A percentile compares a stretch with the other conserved stretches of the same genome.
Evolutionary conservation across 92 coral and sea anemone species (phyloP).

Genomic region (Diadumene lineata): DNA sequence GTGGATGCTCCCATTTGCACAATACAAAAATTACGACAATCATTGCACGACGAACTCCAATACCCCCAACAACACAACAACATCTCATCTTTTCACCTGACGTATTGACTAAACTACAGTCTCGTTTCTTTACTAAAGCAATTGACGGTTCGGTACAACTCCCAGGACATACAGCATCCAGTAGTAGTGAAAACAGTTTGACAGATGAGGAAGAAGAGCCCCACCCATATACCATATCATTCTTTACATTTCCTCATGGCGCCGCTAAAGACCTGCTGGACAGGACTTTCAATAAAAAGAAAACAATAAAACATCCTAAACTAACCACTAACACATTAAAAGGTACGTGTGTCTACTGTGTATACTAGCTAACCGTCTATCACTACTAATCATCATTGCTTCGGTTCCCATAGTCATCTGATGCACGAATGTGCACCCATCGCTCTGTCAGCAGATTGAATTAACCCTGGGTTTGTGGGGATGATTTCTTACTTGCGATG

Average conservation of each 20-base stretch:
- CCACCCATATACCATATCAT: constrained; percentile 98
- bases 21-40: too few relatives aligned
- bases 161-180: constrained; percentile 43
- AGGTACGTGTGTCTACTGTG: constrained; percentile 29
- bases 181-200: constrained; percentile 61
- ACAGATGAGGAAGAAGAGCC: constrained; percentile 72
- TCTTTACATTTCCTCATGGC: constrained; percentile 91
- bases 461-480: too few relatives aligned
- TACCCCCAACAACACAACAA: too few relatives aligned
- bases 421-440: too few relatives aligned
- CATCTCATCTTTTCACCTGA: too few relatives aligned
- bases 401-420: too few relatives aligned
- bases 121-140: constrained; percentile 22
- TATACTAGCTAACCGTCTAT: neutral
- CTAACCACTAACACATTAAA: constrained; percentile 23
- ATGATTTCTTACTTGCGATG: too few relatives aligned
- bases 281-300: constrained; percentile 59
- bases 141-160: constrained; percentile 36
- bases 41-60: too few relatives aligned
- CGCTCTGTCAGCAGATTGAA: too few relatives aligned
- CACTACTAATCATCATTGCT: too few relatives aligned
- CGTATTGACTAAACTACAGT: constrained; percentile 2
- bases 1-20: too few relatives aligned
- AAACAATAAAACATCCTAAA: constrained; percentile 21
- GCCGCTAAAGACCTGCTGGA: constrained; percentile 55